phyloP scores from a whole-genome alignment of 2,797 vertebrate species.

The Diglossa cyanea region DNA sequence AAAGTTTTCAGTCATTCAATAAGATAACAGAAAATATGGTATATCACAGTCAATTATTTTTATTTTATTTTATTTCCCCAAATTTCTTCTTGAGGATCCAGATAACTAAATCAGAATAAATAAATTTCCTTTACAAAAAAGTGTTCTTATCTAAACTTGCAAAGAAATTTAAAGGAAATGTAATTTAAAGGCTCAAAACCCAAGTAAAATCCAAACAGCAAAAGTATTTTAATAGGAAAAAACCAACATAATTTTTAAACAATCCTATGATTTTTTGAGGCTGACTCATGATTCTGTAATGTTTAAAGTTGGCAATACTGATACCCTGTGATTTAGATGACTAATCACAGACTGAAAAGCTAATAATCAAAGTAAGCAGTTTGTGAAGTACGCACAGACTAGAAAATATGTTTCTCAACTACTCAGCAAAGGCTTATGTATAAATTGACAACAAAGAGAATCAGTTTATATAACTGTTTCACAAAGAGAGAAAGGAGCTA shows the following conservation, averaged over 20 bases:
- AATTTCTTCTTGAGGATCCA: background rate
- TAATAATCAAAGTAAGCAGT: constrained; percentile 71
- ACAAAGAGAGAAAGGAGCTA: constrained; percentile 50
- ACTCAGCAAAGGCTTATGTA: constrained; percentile 60
- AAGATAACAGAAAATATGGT: background rate
- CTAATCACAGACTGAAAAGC: constrained; percentile 62
- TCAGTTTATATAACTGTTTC: constrained; percentile 50
- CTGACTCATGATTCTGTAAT: constrained; percentile 62
- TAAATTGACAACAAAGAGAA: constrained; percentile 61
- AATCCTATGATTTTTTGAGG: constrained; percentile 61
- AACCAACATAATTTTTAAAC: background rate
- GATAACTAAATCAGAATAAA: background rate
- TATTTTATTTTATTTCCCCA: background rate
- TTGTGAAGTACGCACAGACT: constrained; percentile 59
- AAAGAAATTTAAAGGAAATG: background rate
- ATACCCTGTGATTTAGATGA: constrained; percentile 69
- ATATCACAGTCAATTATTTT: background rate
- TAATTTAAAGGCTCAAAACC: background rate
- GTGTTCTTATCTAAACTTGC: background rate
- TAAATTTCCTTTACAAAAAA: background rate
- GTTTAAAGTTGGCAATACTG: constrained; percentile 56
- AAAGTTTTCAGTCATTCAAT: background rate
- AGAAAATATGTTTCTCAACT: constrained; percentile 54
- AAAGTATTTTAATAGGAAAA: constrained; percentile 40
- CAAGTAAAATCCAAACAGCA: background rate